These are phyloP conservation scores for Phorcus lineatus DNA, from an alignment of 2,888 invertebrate genomes.

Conservation along the genomic window DNA sequence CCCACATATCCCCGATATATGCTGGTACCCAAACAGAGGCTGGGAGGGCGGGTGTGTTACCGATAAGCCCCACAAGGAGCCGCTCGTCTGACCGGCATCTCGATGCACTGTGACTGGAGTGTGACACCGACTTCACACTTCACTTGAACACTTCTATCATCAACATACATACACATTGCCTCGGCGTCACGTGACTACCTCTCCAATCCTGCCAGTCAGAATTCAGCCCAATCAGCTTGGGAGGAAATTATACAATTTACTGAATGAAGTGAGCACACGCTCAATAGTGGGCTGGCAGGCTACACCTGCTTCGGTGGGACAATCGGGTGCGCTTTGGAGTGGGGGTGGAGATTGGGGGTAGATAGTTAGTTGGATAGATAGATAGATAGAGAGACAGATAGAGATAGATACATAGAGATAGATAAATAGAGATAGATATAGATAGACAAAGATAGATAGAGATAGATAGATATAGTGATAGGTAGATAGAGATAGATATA, in stretches of 20 bases:
- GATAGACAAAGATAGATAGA: no score
- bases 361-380: background rate
- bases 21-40: background rate
- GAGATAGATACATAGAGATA: no score
- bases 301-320: background rate
- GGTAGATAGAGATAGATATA: no score
- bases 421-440: no score
- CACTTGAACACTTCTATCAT: conserved; percentile 1
- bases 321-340: background rate
- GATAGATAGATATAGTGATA: no score
- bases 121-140: background rate
- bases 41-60: background rate
- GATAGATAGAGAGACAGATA: background rate
- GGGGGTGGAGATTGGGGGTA: background rate
- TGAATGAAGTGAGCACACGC: conserved; percentile 1
- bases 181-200: background rate
- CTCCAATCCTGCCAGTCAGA: background rate
- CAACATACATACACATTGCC: background rate
- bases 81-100: background rate
- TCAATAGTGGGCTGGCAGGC: background rate
- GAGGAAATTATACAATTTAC: conserved; percentile 7
- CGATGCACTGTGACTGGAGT: background rate
- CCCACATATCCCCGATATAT: background rate
- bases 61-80: background rate
- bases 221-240: background rate